Evolutionary conservation across 2,888 invertebrate genomes (phyloP).

Genomic region (Apamea monoglypha): DNA sequence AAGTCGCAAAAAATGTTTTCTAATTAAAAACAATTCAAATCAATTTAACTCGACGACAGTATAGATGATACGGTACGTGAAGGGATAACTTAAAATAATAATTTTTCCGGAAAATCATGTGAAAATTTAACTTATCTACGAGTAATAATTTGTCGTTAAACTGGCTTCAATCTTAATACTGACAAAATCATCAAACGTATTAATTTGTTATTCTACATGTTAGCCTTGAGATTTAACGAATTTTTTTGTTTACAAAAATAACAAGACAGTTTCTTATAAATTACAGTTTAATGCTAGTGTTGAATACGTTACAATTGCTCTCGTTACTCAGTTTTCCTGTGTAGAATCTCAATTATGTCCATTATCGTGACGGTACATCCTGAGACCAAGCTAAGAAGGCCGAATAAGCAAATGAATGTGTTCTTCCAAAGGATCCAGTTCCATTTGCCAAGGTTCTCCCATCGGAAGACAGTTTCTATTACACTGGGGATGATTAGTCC

Average conservation of each 20-base stretch:
- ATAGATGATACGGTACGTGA: not conserved
- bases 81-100: constrained; percentile 7
- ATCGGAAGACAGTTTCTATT: constrained; percentile 93
- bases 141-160: constrained; percentile 8
- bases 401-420: constrained; percentile 89
- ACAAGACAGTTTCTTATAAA: constrained; percentile 30
- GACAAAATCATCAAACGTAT: constrained; percentile 5
- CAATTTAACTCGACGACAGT: too few relatives aligned
- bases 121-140: not conserved
- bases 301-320: constrained; percentile 32
- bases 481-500: constrained; percentile 94
- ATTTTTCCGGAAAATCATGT: not conserved
- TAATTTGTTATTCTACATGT: constrained; percentile 13
- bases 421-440: constrained; percentile 94
- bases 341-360: constrained; percentile 82
- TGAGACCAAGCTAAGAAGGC: constrained; percentile 91
- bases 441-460: constrained; percentile 92
- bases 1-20: not conserved
- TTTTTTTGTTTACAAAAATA: constrained; percentile 29
- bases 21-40: not conserved
- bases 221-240: not conserved
- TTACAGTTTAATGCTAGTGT: constrained; percentile 45
- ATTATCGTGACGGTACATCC: constrained; percentile 89
- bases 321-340: constrained; percentile 59
- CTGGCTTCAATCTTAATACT: not conserved